Evolutionary conservation across 2,888 invertebrate species (phyloP), one percentile per base, ranked within the genome.

Genomic region (Graphium colonna): DNA sequence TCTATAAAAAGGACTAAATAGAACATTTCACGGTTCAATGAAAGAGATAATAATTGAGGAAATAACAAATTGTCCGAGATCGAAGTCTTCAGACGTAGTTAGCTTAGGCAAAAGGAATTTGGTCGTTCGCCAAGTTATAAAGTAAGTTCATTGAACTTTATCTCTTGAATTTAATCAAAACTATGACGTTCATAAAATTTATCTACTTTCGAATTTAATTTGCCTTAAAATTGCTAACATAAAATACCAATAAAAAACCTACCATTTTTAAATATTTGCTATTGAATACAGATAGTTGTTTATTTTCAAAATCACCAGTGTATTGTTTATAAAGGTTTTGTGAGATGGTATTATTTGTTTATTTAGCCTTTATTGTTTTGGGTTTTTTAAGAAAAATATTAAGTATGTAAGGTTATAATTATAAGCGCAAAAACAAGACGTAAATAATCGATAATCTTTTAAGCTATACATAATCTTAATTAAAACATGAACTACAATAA

Each of bases 61-160:
- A 50, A 39, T 46, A 46, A 52, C 31, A 45, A 44, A 41, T 33
- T 44, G 49, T 31, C 17, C 18, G 36, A 31, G 28, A 53, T 48
- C 47, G 38, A 39, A 48, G 21, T 44, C 17, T 17, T 33, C 12
- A 45, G 33, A 44, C 33, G 21, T 40, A 43, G 16, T 36, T 16
- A 17, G n/a, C 17, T 36, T 18, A 53, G 39, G 8, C 33, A 16
- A 33, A 53, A 17, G 4, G 21, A 16, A 33, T 39, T 54, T 49
- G 49, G 49, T 26, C 21, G 15, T 49, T 40, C 16, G 54, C 49
- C 49, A 54, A 49, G 10, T 33, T 45, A 12, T 15, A 16, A 10
- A 5, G 21, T 36, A 42, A 52, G 42, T 43, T 53, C 31, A 28
- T 48, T 39, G 52, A 53, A 28, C 52, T 53, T 52, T 47, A 31